Conservation (phyloP, 2,797 vertebrate species). For the Ispidina lecontei region DNA sequence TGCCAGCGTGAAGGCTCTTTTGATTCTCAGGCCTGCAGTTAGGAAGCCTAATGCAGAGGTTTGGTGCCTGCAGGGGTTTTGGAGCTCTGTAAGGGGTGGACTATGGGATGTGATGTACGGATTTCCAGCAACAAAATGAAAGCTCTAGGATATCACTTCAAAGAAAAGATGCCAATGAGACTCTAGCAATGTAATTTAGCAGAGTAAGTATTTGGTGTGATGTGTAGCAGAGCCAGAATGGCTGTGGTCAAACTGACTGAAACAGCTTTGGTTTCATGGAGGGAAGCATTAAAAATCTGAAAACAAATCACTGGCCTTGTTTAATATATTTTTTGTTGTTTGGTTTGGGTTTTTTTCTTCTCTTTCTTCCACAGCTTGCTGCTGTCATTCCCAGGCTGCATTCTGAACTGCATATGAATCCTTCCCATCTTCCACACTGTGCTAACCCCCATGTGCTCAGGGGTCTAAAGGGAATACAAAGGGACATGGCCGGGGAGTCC, state of each 20-base stretch:
- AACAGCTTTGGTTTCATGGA: not conserved
- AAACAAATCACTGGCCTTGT: not conserved
- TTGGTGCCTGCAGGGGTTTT: not conserved
- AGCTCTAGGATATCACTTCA: constrained; percentile 45
- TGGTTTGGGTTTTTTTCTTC: not conserved
- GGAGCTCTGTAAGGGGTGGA: not conserved
- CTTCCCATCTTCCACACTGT: not conserved
- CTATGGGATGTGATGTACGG: not conserved
- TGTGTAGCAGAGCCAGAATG: not conserved
- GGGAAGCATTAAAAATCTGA: not conserved
- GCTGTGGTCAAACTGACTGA: not conserved
- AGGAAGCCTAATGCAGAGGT: not conserved
- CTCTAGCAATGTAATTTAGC: not conserved
- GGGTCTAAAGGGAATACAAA: not conserved
- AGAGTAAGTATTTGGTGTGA: not conserved
- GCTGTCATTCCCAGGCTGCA: not conserved
- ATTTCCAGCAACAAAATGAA: constrained; percentile 46
- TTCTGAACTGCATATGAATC: not conserved
- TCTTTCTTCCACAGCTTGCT: not conserved
- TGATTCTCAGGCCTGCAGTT: not conserved
- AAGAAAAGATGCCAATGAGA: not conserved
- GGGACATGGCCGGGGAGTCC: not conserved
- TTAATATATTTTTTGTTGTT: not conserved
- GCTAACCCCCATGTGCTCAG: accelerated
- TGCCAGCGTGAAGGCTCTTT: not conserved